These are phyloP conservation scores for Aproaerema taeniolella DNA, from an alignment of 2,888 invertebrate genomes.

Conservation along the genomic window DNA sequence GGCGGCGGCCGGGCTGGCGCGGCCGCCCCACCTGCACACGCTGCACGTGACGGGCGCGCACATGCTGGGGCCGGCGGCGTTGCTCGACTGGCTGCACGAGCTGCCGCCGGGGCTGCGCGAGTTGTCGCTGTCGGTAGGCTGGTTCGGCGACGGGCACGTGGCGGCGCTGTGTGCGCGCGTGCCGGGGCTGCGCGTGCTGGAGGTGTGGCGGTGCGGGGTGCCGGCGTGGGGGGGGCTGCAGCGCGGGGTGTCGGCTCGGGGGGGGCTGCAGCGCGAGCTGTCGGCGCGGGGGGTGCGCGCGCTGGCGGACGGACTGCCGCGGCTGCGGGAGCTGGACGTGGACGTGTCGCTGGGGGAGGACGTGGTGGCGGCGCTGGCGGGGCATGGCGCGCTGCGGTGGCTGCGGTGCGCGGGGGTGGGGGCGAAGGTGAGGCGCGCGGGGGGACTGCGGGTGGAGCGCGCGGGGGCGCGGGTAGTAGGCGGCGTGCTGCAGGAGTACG, in stretches of 20 bases:
- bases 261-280: too few species aligned
- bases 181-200: constrained; percentile 21
- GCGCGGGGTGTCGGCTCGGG: too few species aligned
- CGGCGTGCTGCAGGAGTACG: neutral
- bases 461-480: neutral
- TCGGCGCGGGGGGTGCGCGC: too few species aligned
- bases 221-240: constrained; percentile 13
- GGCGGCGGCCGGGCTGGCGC: constrained; percentile 20
- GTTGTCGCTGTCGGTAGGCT: too few species aligned
- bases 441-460: neutral
- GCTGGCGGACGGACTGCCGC: constrained; percentile 19
- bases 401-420: too few species aligned
- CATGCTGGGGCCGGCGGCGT: constrained; percentile 23
- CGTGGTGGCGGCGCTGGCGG: constrained; percentile 11
- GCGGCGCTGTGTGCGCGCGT: too few species aligned
- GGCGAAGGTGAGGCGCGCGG: neutral
- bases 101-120: too few species aligned
- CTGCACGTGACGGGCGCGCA: constrained; percentile 35
- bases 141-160: too few species aligned
- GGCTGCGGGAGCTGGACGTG: constrained; percentile 19
- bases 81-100: constrained; percentile 15
- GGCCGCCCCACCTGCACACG: constrained; percentile 20
- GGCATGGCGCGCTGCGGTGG: neutral
- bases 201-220: constrained; percentile 27
- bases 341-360: constrained; percentile 17